These are phyloP conservation scores for Lordiphosa fenestrarum DNA, from an alignment of 2,888 invertebrate genomes.

Conservation along the genomic window DNA sequence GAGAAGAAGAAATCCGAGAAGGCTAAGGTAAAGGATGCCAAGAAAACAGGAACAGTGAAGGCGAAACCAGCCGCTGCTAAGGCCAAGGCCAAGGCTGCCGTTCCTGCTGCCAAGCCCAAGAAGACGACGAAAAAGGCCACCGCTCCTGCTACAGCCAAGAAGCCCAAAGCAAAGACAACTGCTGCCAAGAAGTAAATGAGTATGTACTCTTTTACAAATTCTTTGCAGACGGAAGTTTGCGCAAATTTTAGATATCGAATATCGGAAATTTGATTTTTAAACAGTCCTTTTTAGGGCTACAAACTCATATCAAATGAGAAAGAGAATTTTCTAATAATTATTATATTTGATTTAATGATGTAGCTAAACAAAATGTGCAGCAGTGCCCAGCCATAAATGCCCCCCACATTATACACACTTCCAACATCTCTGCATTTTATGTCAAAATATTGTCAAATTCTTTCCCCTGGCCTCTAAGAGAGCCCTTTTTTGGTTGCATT, in stretches of 20 bases:
- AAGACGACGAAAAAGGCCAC: slow-evolving; percentile 34
- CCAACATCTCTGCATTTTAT: too few relatives aligned
- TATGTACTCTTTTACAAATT: neutral
- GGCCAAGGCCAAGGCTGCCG: slow-evolving; percentile 16
- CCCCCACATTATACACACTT: too few relatives aligned
- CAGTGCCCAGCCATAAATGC: too few relatives aligned
- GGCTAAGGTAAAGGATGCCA: slow-evolving; percentile 39
- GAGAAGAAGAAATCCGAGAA: slow-evolving; percentile 43
- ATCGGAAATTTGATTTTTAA: too few relatives aligned
- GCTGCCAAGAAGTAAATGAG: slow-evolving; percentile 30
- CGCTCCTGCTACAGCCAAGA: slow-evolving; percentile 26
- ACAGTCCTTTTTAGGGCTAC: neutral
- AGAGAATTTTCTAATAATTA: neutral
- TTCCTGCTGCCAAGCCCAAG: slow-evolving; percentile 25
- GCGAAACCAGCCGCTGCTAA: slow-evolving; percentile 34
- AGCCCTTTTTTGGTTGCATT: neutral
- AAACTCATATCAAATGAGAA: neutral
- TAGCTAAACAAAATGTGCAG: too few relatives aligned
- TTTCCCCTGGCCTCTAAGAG: too few relatives aligned
- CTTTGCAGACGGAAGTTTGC: too few relatives aligned
- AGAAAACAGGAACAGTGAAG: slow-evolving; percentile 39
- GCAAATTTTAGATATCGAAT: too few relatives aligned
- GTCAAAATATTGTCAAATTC: too few relatives aligned
- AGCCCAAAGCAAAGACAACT: slow-evolving; percentile 39
- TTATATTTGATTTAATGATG: too few relatives aligned